Conservation (phyloP, 2,888 invertebrate genomes). For the Ectobius pallidus region DNA sequence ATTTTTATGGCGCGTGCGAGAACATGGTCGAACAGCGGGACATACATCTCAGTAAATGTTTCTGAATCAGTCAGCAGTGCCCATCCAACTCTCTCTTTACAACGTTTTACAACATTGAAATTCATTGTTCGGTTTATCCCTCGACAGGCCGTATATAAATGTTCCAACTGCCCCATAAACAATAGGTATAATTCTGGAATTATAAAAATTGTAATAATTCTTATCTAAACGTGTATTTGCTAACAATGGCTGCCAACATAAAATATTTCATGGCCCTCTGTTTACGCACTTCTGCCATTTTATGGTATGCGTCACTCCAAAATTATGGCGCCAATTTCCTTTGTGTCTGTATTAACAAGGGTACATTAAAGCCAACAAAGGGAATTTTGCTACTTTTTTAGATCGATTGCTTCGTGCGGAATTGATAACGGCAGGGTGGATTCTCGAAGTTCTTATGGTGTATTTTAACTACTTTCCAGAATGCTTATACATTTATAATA, state of each 20-base stretch:
- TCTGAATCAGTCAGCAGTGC: not conserved
- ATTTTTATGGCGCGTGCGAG: not conserved
- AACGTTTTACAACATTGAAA: not conserved
- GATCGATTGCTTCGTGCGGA: too few species aligned
- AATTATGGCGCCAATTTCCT: too few species aligned
- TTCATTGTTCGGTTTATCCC: not conserved
- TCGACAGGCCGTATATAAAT: not conserved
- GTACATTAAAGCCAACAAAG: too few species aligned
- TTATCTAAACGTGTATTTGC: not conserved
- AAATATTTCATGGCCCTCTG: not conserved
- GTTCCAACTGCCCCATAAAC: not conserved
- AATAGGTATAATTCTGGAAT: not conserved
- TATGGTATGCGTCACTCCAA: too few species aligned
- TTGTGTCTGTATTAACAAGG: too few species aligned
- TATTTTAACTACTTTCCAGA: too few species aligned
- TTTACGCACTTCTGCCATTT: too few species aligned
- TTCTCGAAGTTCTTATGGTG: too few species aligned
- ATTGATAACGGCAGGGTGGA: too few species aligned
- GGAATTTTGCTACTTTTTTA: too few species aligned
- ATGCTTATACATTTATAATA: too few species aligned
- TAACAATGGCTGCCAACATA: not conserved
- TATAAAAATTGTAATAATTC: not conserved
- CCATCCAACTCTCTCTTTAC: not conserved
- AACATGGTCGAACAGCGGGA: not conserved
- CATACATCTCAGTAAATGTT: not conserved